These are phyloP conservation scores for Oryzias woworae DNA, from an alignment of 2,113 vertebrate species.

Conservation along the genomic window DNA sequence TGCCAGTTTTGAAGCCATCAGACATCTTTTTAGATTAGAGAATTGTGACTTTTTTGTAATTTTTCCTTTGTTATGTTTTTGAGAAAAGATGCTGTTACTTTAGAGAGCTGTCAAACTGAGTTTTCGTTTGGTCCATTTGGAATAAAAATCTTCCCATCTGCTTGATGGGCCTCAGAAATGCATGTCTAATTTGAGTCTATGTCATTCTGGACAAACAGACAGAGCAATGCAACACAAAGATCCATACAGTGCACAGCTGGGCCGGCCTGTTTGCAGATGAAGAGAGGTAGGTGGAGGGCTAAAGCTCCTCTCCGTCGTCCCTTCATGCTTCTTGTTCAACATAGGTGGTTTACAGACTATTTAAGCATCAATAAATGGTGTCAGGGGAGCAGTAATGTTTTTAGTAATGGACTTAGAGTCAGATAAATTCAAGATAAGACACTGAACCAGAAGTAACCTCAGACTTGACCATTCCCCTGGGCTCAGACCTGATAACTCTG, in stretches of 20 bases:
- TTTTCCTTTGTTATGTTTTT: too few relatives aligned
- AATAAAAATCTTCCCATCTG: too few relatives aligned
- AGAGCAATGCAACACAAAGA: slow-evolving; percentile 29
- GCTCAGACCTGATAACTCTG: slow-evolving; percentile 5
- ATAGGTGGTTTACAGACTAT: slow-evolving; percentile 37
- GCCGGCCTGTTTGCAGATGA: slow-evolving; percentile 53
- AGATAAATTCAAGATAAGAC: slow-evolving; percentile 52
- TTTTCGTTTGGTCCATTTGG: too few relatives aligned
- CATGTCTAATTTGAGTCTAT: slow-evolving; percentile 36
- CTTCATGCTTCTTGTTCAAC: slow-evolving; percentile 25
- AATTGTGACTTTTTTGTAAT: too few relatives aligned
- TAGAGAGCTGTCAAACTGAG: too few relatives aligned
- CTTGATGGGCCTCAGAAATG: slow-evolving; percentile 13
- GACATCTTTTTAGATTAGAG: too few relatives aligned
- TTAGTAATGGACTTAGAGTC: slow-evolving; percentile 24
- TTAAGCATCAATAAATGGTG: slow-evolving; percentile 58
- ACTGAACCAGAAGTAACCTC: slow-evolving; percentile 20
- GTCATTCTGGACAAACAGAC: slow-evolving; percentile 39
- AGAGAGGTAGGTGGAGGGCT: slow-evolving; percentile 13
- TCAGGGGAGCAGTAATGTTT: slow-evolving; percentile 26
- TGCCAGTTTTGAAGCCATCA: too few relatives aligned
- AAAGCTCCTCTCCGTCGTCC: slow-evolving; percentile 15
- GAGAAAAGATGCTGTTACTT: too few relatives aligned
- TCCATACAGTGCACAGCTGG: slow-evolving; percentile 39
- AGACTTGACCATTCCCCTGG: slow-evolving; percentile 25